A percentile compares a stretch with the other conserved stretches of the same genome.
Evolutionary conservation across 1,140 invertebrate genomes (phyloP).

Genomic region (Drosophila ohnishii): DNA sequence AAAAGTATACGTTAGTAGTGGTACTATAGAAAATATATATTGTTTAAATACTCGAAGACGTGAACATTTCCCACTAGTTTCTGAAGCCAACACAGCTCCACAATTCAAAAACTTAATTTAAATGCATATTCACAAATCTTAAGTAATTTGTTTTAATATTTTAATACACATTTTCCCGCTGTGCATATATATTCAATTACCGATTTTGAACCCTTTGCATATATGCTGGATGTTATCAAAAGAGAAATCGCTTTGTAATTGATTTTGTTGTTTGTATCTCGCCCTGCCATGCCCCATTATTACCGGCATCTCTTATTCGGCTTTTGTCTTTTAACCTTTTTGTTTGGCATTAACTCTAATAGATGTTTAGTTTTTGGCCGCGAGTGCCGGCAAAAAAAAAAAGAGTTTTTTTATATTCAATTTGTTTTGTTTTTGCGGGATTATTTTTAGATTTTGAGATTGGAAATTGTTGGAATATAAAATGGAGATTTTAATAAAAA

Average conservation of each 20-base stretch:
- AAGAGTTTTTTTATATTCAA: conserved; percentile 25
- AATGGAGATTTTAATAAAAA: not conserved
- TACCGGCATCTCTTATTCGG: conserved; percentile 45
- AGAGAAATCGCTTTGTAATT: conserved; percentile 77
- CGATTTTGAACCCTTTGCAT: conserved; percentile 44
- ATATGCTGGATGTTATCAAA: conserved; percentile 56
- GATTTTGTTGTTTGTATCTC: conserved; percentile 59
- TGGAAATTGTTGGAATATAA: not conserved
- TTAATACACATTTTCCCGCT: not conserved
- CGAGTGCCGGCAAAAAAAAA: conserved; percentile 66
- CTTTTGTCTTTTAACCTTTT: conserved; percentile 45
- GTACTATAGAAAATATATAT: too few species aligned
- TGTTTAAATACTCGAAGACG: too few species aligned
- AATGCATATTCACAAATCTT: too few species aligned
- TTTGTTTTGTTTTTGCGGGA: conserved; percentile 45
- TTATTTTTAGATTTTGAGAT: conserved; percentile 11
- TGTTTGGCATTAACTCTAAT: conserved; percentile 64
- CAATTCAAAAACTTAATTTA: too few species aligned
- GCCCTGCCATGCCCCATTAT: conserved; percentile 47
- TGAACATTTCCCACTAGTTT: too few species aligned
- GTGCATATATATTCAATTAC: conserved; percentile 65
- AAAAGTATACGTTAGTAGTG: too few species aligned
- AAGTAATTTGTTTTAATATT: too few species aligned
- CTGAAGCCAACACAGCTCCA: too few species aligned
- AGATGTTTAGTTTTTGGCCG: conserved; percentile 50